phyloP scores from a whole-genome alignment of 2,797 vertebrate genomes.

The Oryzias dopingdopingensis region DNA sequence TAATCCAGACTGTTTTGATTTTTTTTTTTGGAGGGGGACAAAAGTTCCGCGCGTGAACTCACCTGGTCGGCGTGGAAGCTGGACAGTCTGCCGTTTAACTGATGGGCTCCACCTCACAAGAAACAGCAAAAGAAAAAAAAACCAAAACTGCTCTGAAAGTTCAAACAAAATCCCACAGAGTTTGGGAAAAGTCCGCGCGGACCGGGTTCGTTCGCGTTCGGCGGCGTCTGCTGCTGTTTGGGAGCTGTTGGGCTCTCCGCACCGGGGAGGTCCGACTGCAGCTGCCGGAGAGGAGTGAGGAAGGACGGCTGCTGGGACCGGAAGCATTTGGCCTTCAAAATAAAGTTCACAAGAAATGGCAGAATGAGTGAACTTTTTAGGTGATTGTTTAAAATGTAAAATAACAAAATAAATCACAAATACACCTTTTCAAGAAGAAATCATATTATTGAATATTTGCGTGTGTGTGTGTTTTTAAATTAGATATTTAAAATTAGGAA shows the following conservation, averaged over 20 bases:
- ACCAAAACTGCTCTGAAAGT: not conserved
- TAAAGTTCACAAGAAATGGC: slow-evolving; percentile 16
- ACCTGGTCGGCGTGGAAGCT: slow-evolving; percentile 38
- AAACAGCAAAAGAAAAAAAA: not conserved
- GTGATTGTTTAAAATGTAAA: no score
- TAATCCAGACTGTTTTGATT: not conserved
- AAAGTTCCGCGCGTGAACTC: slow-evolving; percentile 4
- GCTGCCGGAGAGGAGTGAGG: not conserved
- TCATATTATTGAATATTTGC: no score
- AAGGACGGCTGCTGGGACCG: slow-evolving; percentile 2
- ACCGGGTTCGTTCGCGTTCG: slow-evolving; percentile 1
- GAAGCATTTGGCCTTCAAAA: slow-evolving; percentile 29
- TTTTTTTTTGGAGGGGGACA: no score
- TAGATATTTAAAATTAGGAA: no score
- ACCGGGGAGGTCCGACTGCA: slow-evolving; percentile 5
- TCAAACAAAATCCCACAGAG: not conserved
- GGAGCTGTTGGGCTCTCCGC: slow-evolving; percentile 14
- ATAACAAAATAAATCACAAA: no score
- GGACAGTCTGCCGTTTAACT: slow-evolving; percentile 26
- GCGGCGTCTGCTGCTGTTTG: slow-evolving; percentile 6
- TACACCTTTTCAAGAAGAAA: no score
- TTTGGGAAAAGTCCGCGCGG: slow-evolving; percentile 1
- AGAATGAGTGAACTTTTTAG: no score
- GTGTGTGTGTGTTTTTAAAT: no score
- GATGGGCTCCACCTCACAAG: slow-evolving; percentile 22